phyloP scores from a whole-genome alignment of 2,888 invertebrate species.

The Meliscaeva auricollis region DNA sequence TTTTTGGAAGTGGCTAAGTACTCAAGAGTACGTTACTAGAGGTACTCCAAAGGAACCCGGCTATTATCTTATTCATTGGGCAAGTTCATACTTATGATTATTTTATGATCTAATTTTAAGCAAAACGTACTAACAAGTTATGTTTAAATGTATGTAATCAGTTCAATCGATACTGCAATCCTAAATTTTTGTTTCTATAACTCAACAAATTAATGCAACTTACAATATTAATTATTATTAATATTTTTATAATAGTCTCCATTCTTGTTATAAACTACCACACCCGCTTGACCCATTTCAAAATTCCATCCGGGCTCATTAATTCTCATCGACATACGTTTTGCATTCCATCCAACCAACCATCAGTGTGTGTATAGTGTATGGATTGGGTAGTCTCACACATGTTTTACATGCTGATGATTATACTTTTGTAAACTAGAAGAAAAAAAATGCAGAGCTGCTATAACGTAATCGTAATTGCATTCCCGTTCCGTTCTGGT shows the following conservation, averaged over 20 bases:
- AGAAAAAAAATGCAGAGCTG: slow-evolving; percentile 16
- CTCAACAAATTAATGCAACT: neutral
- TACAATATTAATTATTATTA: slow-evolving; percentile 21
- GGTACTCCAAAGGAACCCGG: too few species aligned
- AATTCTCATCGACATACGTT: slow-evolving; percentile 46
- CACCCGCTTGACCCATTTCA: slow-evolving; percentile 58
- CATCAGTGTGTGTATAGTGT: neutral
- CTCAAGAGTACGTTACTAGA: too few species aligned
- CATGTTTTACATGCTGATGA: slow-evolving; percentile 32
- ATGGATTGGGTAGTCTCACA: slow-evolving; percentile 11
- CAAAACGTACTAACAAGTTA: too few species aligned
- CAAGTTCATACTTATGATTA: too few species aligned
- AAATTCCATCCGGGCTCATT: slow-evolving; percentile 27
- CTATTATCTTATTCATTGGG: too few species aligned
- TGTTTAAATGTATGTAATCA: too few species aligned
- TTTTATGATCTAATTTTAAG: too few species aligned
- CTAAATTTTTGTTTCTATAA: too few species aligned
- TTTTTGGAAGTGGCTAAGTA: too few species aligned
- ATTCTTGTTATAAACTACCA: slow-evolving; percentile 10
- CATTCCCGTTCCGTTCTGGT: slow-evolving; percentile 52
- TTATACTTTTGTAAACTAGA: slow-evolving; percentile 6
- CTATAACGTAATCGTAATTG: slow-evolving; percentile 51
- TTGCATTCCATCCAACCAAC: slow-evolving; percentile 32
- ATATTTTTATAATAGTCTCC: neutral
- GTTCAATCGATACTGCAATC: too few species aligned